Conservation (phyloP, 2,797 vertebrate genomes). For the Manis crassicaudata region DNA sequence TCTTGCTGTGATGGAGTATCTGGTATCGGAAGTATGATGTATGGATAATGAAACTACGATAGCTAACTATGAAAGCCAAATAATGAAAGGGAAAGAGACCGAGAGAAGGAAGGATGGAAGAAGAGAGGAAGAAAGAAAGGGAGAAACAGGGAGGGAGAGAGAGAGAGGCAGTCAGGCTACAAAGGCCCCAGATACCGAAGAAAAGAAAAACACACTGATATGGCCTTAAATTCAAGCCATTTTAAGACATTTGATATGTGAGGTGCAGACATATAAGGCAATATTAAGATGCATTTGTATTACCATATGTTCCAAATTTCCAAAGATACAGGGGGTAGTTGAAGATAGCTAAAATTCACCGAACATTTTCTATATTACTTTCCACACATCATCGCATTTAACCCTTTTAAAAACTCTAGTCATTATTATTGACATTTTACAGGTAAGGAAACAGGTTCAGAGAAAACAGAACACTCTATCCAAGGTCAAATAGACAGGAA, state of each 20-base stretch:
- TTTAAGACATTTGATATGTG: neutral
- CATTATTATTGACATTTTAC: neutral
- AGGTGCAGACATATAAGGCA: neutral
- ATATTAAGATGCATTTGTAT: neutral
- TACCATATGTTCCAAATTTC: neutral
- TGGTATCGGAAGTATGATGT: neutral
- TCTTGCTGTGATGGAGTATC: neutral
- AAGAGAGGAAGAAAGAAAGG: neutral
- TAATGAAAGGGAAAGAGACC: neutral
- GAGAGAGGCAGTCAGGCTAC: neutral
- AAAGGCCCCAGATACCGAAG: neutral
- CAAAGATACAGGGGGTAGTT: neutral
- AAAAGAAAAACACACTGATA: neutral
- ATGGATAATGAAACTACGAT: neutral
- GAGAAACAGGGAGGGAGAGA: neutral
- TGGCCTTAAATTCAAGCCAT: neutral
- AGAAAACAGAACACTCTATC: neutral
- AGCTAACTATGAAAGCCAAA: neutral
- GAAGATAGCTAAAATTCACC: conserved; percentile 9
- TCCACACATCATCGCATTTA: neutral
- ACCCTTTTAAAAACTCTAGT: neutral
- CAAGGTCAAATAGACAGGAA: neutral
- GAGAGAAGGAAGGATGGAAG: neutral
- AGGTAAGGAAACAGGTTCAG: neutral
- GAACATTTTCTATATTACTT: neutral